Conservation (phyloP, 2,888 invertebrate genomes). For the Eristalinus sepulchralis region DNA sequence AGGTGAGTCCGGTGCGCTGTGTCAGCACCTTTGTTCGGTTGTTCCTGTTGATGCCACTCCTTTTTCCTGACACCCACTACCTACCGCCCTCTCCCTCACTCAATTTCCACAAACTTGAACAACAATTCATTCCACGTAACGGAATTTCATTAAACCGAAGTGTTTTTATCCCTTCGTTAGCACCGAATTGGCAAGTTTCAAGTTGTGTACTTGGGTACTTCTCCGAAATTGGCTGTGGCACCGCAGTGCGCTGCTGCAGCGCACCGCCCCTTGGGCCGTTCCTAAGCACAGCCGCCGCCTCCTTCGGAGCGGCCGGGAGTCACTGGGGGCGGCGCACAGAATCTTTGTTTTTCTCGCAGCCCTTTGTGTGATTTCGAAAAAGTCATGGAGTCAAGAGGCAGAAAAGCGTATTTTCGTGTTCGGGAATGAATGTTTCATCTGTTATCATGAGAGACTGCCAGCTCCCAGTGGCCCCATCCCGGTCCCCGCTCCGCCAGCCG, state of each 20-base stretch:
- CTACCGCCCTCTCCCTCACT: not conserved
- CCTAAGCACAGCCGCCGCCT: not conserved
- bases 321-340: not conserved
- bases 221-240: conserved; percentile 44
- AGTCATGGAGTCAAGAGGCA: conserved; percentile 56
- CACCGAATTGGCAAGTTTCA: conserved; percentile 69
- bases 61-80: too few relatives aligned
- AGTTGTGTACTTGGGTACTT: conserved; percentile 62
- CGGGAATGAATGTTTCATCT: conserved; percentile 55
- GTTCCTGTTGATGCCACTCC: not conserved
- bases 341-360: conserved; percentile 13
- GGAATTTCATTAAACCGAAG: conserved; percentile 66
- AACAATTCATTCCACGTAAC: conserved; percentile 68
- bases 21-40: conserved; percentile 21
- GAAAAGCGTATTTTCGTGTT: conserved; percentile 54
- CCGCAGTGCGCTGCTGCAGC: not conserved
- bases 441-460: conserved; percentile 21
- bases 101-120: conserved; percentile 46
- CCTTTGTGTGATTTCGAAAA: conserved; percentile 59
- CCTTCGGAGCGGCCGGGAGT: too few relatives aligned
- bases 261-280: not conserved
- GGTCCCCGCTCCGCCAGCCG: not conserved
- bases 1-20: not conserved
- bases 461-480: not conserved
- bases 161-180: conserved; percentile 65